Conservation (phyloP, 1,140 invertebrate genomes). For the Goniozus legneri region DNA sequence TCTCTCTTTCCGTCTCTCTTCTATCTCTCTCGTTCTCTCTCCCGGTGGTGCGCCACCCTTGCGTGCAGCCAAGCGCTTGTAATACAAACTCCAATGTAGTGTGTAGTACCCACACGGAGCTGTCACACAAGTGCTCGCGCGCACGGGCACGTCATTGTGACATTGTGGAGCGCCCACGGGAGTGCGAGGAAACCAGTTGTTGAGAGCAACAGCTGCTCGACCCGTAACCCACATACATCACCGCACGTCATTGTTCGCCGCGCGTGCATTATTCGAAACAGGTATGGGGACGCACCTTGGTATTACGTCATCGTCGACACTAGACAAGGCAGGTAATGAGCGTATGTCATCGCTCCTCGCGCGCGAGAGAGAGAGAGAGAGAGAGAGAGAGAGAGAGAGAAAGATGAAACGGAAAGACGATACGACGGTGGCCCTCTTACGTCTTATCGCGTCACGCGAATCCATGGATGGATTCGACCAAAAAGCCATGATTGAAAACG, state of each 20-base stretch:
- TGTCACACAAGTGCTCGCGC: constrained; percentile 50
- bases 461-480: no score
- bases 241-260: constrained; percentile 49
- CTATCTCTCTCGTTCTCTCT: no score
- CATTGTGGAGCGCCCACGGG: constrained; percentile 43
- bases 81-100: constrained; percentile 43
- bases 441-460: no score
- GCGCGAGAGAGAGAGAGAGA: not conserved
- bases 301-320: constrained; percentile 25
- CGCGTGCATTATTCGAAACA: constrained; percentile 40
- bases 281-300: constrained; percentile 38
- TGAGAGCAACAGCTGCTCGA: constrained; percentile 49
- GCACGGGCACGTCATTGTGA: constrained; percentile 53
- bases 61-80: constrained; percentile 45
- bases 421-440: no score
- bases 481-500: no score
- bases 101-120: constrained; percentile 41
- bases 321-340: constrained; percentile 26
- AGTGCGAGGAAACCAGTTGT: constrained; percentile 44
- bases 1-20: no score
- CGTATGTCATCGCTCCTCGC: constrained; percentile 26
- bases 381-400: not conserved
- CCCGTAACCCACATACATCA: constrained; percentile 53
- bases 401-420: not conserved
- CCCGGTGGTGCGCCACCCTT: constrained; percentile 37